Evolutionary conservation across 2,113 vertebrate genomes (phyloP), one percentile per base, ranked within the genome.

Genomic region (Etia nguti): DNA sequence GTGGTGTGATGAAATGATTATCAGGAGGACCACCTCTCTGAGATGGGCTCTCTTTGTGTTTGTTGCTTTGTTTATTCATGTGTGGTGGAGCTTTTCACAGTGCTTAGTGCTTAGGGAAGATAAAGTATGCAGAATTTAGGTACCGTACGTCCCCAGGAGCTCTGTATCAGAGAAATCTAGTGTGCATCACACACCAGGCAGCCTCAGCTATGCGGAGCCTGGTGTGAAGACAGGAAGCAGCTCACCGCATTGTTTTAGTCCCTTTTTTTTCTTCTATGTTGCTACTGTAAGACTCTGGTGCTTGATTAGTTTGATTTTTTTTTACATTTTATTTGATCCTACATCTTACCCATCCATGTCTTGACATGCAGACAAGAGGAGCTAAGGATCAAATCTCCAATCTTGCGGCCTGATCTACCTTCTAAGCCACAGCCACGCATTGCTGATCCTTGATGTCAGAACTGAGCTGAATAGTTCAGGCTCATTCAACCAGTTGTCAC

Each of bases 21-120:
- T 81, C 12, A 54, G 52, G n/a, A 50, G 70, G 24, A 50, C 4
- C 70, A 77, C 16, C 79, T 75, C 52, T 56, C 18, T 57, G 20
- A 38, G 29, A 22, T 0, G 5, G 38, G 26, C 46, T 48, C 41
- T 83, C 10, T 80, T 48, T 77, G 52, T 83, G 52, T 85, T 60
- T 85, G 73, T 80, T 85, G 8, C 52, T 81, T 82, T 83, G 81
- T 86, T 73, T 83, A 88, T 36, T 83, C 62, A 22, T 85, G 73
- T 46, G 16, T 80, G 75, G 50, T 73, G 68, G 26, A 87, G 90
- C 57, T 57, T 65, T 52, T 81, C 82, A 57, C 65, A 73, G n/a
- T 29, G 43, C 65, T 85, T 79, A 34, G 84, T 83, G 24, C 60
- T 24, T 15, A 8, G 12, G 80, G 82, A 80, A 88, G 70, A 31